Evolutionary conservation across 2,888 invertebrate genomes (phyloP).

Genomic region (Thymelicus sylvestris): DNA sequence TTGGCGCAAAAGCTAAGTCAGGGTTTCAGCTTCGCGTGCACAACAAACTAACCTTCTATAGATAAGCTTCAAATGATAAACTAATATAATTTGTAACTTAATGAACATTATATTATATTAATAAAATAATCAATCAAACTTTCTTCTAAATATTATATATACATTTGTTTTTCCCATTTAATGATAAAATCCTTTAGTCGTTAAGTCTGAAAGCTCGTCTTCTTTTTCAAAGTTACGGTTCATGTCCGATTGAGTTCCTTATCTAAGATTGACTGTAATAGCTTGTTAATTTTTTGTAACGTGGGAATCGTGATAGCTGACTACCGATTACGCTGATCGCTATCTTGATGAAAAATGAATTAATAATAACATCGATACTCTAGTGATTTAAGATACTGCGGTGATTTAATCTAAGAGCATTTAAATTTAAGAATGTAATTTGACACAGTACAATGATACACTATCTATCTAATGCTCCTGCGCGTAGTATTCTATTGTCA

Average conservation of each 20-base stretch:
- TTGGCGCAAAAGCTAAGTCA: too few relatives aligned
- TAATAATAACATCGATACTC: conserved; percentile 73
- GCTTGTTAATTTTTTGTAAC: conserved; percentile 61
- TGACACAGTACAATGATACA: conserved; percentile 17
- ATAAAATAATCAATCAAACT: too few relatives aligned
- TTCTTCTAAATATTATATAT: too few relatives aligned
- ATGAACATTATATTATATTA: too few relatives aligned
- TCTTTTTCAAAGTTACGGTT: conserved; percentile 66
- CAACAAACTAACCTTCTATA: too few relatives aligned
- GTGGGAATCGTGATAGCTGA: conserved; percentile 74
- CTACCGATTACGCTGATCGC: conserved; percentile 75
- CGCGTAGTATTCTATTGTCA: not conserved
- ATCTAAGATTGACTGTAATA: conserved; percentile 67
- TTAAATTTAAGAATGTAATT: conserved; percentile 29
- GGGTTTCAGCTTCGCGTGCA: too few relatives aligned
- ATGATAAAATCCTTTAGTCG: not conserved
- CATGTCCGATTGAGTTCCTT: conserved; percentile 76
- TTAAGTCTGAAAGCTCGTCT: conserved; percentile 38
- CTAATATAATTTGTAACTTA: too few relatives aligned
- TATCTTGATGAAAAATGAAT: conserved; percentile 74
- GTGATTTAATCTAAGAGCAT: conserved; percentile 62
- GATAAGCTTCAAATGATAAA: too few relatives aligned
- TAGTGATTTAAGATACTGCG: conserved; percentile 50
- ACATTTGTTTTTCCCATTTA: too few relatives aligned
- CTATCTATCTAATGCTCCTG: conserved; percentile 4